A percentile compares a stretch with the other conserved stretches of the same genome.
phyloP scores from a whole-genome alignment of 2,888 invertebrate genomes.

The Rosalia funebris region DNA sequence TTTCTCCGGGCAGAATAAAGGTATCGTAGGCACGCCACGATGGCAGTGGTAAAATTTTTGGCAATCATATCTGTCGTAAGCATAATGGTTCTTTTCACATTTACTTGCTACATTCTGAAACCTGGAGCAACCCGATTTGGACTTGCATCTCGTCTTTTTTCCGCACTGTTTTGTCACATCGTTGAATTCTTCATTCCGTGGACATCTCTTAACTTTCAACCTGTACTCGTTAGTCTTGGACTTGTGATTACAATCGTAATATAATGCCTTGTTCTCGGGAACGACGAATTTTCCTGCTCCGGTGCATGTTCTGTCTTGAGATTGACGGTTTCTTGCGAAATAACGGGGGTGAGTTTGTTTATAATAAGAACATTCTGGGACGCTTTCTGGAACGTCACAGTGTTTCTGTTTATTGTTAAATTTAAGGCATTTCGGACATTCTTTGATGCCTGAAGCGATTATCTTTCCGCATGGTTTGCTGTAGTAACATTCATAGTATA shows the following conservation, averaged over 20 bases:
- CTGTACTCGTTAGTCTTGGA: conserved; percentile 14
- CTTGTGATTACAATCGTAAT: conserved; percentile 44
- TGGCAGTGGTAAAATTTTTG: conserved; percentile 42
- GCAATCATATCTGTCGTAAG: conserved; percentile 41
- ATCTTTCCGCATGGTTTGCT: conserved; percentile 34
- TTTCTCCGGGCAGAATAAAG: conserved; percentile 36
- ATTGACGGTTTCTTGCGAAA: not conserved
- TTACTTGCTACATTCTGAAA: conserved; percentile 9
- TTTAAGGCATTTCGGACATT: conserved; percentile 52
- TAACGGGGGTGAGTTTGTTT: conserved; percentile 1
- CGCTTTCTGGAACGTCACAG: conserved; percentile 53
- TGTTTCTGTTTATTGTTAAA: conserved; percentile 46
- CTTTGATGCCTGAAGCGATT: conserved; percentile 32
- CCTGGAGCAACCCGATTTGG: not conserved
- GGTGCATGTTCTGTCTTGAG: conserved; percentile 40
- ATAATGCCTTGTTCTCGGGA: conserved; percentile 43
- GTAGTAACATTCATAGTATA: conserved; percentile 48
- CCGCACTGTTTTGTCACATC: conserved; percentile 22
- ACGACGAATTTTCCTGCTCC: conserved; percentile 46
- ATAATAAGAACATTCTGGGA: conserved; percentile 52
- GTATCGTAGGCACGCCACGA: not conserved
- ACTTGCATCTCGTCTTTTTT: not conserved
- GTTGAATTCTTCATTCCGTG: conserved; percentile 16
- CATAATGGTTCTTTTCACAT: conserved; percentile 15
- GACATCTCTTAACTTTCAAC: conserved; percentile 40